Base-by-base conservation (phyloP, 2,113 vertebrate genomes). In the Stigmatopora nigra region DNA sequence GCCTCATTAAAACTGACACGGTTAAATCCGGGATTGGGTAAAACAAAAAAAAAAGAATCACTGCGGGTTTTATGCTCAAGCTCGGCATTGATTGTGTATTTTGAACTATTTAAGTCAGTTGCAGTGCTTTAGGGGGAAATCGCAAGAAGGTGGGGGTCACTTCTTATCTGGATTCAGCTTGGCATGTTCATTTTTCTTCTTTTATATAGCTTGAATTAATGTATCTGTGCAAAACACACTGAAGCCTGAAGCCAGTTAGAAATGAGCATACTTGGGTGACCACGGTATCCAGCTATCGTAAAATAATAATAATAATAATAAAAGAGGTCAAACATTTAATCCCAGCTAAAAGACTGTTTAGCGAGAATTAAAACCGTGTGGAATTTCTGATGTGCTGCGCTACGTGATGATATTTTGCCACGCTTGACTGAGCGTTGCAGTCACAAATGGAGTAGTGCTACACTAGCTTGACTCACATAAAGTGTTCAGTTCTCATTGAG, bases 291-390 rank as follows among this genome's bases (percentile, higher is more conserved):
- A 7, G 7, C 47, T 31, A 35, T 9, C 48, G 69, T 68, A 62
- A 78, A 67, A n/a, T n/a, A n/a, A n/a, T n/a, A n/a, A n/a, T n/a
- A n/a, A n/a, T n/a, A n/a, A n/a, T n/a, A n/a, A n/a, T n/a, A n/a
- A 55, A 53, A 82, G 85, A 82, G 79, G 82, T 82, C 68, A 78
- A 67, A 59, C 65, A 64, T 66, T 78, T 71, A 80, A 84, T 83
- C 72, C 73, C 67, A 64, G 71, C 63, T 52, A 63, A 48, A 48
- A 48, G 68, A 63, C 65, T 46, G 38, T 64, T 65, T 63, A 44
- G 61, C 73, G 56, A 45, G 69, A 75, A 79, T 78, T 79, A 68
- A 52, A 78, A 59, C 59, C n/a, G 13, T 60, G 44, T n/a, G 38
- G n/a, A 20, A 44, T 20, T 44, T 38, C 57, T 38, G 17, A 9